These are phyloP conservation scores for Neopipo cinnamomea DNA, from an alignment of 2,113 vertebrate species.

Conservation along the genomic window DNA sequence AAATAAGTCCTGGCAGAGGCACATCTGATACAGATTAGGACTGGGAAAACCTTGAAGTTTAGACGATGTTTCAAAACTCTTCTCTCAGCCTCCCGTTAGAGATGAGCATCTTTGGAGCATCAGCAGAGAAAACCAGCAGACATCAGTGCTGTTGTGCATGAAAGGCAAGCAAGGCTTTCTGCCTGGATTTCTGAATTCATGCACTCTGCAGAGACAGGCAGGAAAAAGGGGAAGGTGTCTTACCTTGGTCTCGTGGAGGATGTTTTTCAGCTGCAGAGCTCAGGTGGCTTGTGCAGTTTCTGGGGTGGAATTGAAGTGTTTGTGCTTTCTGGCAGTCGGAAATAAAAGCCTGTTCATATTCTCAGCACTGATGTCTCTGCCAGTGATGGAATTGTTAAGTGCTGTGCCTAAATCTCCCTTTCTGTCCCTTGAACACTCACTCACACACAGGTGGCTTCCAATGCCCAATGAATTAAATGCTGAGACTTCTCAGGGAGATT, in stretches of 20 bases:
- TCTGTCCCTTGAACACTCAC: background rate
- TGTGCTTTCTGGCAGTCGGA: background rate
- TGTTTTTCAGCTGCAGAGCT: background rate
- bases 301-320: background rate
- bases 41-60: background rate
- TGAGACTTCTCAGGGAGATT: background rate
- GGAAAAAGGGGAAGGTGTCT: background rate
- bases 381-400: background rate
- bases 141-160: background rate
- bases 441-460: background rate
- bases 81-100: background rate
- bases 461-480: constrained; percentile 41
- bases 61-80: background rate
- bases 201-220: background rate
- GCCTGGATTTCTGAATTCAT: background rate
- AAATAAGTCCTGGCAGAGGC: background rate
- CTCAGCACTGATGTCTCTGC: background rate
- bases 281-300: background rate
- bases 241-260: constrained; percentile 25
- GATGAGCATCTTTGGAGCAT: background rate
- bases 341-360: background rate
- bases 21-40: background rate
- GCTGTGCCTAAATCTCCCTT: background rate
- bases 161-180: background rate
- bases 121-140: background rate